Percentiles rank a stretch among this genome's conserved stretches.
Evolutionary conservation across 2,113 vertebrate species (phyloP).

Genomic region (Myotis lucifugus): DNA sequence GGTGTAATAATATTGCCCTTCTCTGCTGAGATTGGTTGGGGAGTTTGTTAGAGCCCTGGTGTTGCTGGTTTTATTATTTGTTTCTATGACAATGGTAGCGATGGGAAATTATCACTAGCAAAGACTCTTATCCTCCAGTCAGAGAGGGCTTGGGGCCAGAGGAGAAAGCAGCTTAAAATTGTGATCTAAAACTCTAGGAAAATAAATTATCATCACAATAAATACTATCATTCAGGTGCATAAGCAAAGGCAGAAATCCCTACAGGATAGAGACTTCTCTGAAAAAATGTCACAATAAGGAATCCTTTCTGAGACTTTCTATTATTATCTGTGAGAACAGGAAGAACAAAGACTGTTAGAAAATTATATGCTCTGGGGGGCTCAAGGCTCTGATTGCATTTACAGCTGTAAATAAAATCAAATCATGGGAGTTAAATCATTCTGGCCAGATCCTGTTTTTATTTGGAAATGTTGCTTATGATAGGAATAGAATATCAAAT

Average conservation of each 20-base stretch:
- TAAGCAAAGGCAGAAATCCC: conserved; percentile 62
- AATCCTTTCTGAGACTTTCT: conserved; percentile 55
- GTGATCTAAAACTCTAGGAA: conserved; percentile 47
- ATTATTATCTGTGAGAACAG: conserved; percentile 63
- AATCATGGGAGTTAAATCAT: neutral
- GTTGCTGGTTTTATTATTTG: conserved; percentile 56
- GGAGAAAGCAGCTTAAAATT: conserved; percentile 45
- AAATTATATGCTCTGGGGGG: neutral
- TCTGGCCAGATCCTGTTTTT: conserved; percentile 50
- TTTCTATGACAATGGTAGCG: neutral
- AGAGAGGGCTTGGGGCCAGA: neutral
- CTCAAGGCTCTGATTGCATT: conserved; percentile 56
- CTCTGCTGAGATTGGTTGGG: conserved; percentile 22
- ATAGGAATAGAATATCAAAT: neutral
- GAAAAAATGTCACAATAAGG: conserved; percentile 50
- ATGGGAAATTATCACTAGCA: conserved; percentile 51
- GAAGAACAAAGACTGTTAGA: conserved; percentile 55
- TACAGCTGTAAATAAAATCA: neutral
- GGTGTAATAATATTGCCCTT: neutral
- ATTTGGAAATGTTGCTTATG: accelerated
- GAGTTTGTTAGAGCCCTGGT: conserved; percentile 45
- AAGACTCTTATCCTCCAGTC: conserved; percentile 25
- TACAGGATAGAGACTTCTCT: conserved; percentile 30
- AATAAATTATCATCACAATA: conserved; percentile 21
- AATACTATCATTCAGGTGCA: conserved; percentile 23